Percentiles rank a stretch among this genome's conserved stretches.
Conservation (phyloP, 2,797 vertebrate species). For the Malacoraja senta region DNA sequence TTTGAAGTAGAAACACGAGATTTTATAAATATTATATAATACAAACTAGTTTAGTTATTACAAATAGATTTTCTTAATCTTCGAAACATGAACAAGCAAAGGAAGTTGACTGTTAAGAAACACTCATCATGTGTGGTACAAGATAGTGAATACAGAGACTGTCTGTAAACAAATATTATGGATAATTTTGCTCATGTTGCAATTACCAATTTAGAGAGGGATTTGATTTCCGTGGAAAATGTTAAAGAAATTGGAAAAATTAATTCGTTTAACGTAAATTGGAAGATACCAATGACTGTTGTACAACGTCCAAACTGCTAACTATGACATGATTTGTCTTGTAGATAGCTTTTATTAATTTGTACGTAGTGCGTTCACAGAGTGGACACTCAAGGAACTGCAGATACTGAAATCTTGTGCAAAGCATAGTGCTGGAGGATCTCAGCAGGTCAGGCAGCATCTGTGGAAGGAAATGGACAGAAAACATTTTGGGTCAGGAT, state of each 20-base stretch:
- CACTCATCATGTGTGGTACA: background rate
- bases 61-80: too few relatives aligned
- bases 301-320: background rate
- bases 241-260: background rate
- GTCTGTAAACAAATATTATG: background rate
- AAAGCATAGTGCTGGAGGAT: too few relatives aligned
- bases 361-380: too few relatives aligned
- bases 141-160: background rate
- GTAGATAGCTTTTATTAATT: background rate
- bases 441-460: too few relatives aligned
- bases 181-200: background rate
- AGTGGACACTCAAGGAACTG: too few relatives aligned
- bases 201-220: background rate
- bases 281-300: background rate
- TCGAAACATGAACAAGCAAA: background rate
- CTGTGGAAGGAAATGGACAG: too few relatives aligned
- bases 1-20: too few relatives aligned
- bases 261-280: background rate
- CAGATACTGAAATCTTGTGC: too few relatives aligned
- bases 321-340: background rate
- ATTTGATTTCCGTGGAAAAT: background rate
- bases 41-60: too few relatives aligned
- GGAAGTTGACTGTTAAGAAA: background rate
- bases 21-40: too few relatives aligned
- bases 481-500: too few relatives aligned